Base-by-base conservation (phyloP, 2,113 vertebrate genomes). In the Varanus salvator region DNA sequence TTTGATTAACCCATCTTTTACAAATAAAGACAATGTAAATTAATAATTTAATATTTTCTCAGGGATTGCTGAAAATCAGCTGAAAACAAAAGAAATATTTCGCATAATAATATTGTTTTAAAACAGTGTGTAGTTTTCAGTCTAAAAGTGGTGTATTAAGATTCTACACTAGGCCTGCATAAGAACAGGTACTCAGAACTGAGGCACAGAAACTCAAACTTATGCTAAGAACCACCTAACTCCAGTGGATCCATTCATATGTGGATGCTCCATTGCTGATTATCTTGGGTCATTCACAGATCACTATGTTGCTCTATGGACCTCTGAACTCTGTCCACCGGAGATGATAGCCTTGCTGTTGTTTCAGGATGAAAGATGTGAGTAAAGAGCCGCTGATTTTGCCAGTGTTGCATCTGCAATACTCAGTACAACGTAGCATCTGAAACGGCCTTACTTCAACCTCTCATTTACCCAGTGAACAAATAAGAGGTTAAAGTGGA, bases 221-320 rank as follows among this genome's bases (percentile, higher is more conserved):
- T 54, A 23, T 89, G 27, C 80, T 57, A 52, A 84, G 57, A 77
- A 68, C 38, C 60, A 52, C 31, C 25, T 44, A 69, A 69, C 72
- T 85, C n/a, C 82, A 69, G 21, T 78, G 88, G 57, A 84, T 69
- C 88, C 82, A 84, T 69, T 52, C 31, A 85, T 75, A 68, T 69
- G 19, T 77, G n/a, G 82, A 85, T 54, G 82, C 74, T 89, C 74
- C 48, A 50, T 78, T 78, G 60, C 74, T 85, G 88, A 78, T 85
- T 85, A 78, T 84, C 71, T 84, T 85, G 88, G 82, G 60, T 89
- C 81, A 89, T 89, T 89, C 88, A 69, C 82, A 69, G 82, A 89
- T 89, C 82, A 89, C 81, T 89, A 25, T 89, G 60, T 89, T 78
- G 80, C 74, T 89, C 83, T 89, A 52, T 89, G 88, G 88, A 89